A percentile compares a stretch with the other conserved stretches of the same genome.
Conservation (phyloP, 1,140 invertebrate genomes). For the Lycorma delicatula region DNA sequence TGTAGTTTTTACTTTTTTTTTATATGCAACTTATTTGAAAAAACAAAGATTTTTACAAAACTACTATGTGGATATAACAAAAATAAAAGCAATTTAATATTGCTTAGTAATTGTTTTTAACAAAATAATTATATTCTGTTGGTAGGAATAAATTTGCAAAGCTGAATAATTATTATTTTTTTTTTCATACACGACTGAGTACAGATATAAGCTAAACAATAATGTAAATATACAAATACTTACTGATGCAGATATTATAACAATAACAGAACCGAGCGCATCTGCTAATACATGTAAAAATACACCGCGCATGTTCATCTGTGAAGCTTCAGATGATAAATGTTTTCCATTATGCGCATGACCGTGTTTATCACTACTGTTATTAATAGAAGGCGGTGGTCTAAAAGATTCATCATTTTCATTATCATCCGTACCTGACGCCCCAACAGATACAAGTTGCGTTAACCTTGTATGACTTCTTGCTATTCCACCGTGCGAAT, state of each 20-base stretch:
- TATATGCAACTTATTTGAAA: no score
- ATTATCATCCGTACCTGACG: conserved; percentile 58
- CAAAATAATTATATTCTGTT: no score
- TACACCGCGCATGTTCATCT: conserved; percentile 97
- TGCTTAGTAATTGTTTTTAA: no score
- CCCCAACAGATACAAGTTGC: conserved; percentile 45
- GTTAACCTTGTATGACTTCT: conserved; percentile 50
- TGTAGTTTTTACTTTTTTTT: no score
- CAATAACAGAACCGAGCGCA: conserved; percentile 92
- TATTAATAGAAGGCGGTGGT: conserved; percentile 38
- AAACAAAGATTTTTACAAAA: no score
- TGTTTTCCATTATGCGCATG: conserved; percentile 45
- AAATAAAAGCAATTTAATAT: no score
- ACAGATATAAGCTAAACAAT: no score
- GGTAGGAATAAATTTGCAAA: no score
- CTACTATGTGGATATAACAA: no score
- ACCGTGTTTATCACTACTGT: not conserved
- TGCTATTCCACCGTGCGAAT: conserved; percentile 42
- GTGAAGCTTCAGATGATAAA: conserved; percentile 48
- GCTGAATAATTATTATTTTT: no score
- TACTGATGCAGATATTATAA: conserved; percentile 82
- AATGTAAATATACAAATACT: no score
- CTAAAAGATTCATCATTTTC: conserved; percentile 67
- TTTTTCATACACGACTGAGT: no score
- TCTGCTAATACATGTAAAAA: conserved; percentile 97